phyloP scores from a whole-genome alignment of 2,797 vertebrate species.

The Lepus oiostolus region DNA sequence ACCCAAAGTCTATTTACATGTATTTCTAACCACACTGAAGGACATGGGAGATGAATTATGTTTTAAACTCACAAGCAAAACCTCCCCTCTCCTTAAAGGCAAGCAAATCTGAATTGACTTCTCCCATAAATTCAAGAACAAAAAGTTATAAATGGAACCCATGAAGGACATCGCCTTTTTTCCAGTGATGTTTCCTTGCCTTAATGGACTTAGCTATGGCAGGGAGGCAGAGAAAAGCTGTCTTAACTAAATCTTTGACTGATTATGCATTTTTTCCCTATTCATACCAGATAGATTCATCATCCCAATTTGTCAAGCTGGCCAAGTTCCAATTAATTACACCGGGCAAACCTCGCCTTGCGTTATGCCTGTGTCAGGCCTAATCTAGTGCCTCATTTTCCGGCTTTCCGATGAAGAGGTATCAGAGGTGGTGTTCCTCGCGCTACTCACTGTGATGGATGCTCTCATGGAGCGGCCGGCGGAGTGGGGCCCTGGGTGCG shows the following conservation, averaged over 20 bases:
- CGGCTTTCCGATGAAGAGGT: conserved; percentile 97
- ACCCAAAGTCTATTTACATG: conserved; percentile 51
- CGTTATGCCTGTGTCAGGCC: conserved; percentile 96
- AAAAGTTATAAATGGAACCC: conserved; percentile 94
- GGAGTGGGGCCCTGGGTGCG: conserved; percentile 89
- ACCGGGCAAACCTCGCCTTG: conserved; percentile 93
- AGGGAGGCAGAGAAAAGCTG: conserved; percentile 93
- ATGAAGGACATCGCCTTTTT: conserved; percentile 87
- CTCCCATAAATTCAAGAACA: conserved; percentile 94
- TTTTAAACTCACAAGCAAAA: conserved; percentile 84
- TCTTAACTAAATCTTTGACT: conserved; percentile 99
- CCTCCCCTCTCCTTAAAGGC: conserved; percentile 83
- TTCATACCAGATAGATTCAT: conserved; percentile 99
- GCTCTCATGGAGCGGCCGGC: conserved; percentile 91
- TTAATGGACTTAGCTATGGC: conserved; percentile 95
- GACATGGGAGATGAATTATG: conserved; percentile 45
- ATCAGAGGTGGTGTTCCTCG: conserved; percentile 95
- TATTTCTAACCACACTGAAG: conserved; percentile 75
- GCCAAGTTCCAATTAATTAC: conserved; percentile 99
- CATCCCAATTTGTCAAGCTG: conserved; percentile 99
- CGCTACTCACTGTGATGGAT: conserved; percentile 99
- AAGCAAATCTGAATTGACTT: conserved; percentile 93
- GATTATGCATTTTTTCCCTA: conserved; percentile 99
- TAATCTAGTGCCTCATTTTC: conserved; percentile 98
- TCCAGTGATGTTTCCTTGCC: conserved; percentile 91